A percentile compares a stretch with the other conserved stretches of the same genome.
Evolutionary conservation across 2,888 invertebrate species (phyloP).

Genomic region (Athalia circularis): DNA sequence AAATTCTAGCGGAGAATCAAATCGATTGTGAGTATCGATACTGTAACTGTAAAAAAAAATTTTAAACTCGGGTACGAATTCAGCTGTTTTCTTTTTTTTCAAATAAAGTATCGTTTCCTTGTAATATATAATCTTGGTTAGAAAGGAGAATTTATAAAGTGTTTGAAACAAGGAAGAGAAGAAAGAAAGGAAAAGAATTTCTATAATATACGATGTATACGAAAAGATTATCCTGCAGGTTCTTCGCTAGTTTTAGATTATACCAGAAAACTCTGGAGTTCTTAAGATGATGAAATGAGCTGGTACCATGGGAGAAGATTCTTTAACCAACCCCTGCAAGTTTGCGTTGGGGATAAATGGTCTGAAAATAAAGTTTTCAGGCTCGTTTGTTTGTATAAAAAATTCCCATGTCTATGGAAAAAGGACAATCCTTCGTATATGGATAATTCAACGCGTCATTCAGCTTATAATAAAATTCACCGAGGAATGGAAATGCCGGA

Average conservation of each 20-base stretch:
- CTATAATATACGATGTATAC: constrained; percentile 1
- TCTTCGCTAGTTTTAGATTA: not conserved
- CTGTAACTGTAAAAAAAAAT: not conserved
- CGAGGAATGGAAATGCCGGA: constrained; percentile 47
- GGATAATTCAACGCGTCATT: constrained; percentile 53
- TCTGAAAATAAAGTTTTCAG: constrained; percentile 54
- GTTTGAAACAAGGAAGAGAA: not conserved
- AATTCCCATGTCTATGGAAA: constrained; percentile 61
- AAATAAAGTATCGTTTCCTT: too few species aligned
- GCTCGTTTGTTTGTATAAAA: constrained; percentile 57
- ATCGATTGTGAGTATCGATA: too few species aligned
- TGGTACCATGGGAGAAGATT: not conserved
- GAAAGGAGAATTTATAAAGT: not conserved
- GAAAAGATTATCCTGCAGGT: not conserved
- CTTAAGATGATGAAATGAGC: constrained; percentile 26
- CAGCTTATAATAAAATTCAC: constrained; percentile 59
- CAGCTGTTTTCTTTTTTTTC: too few species aligned
- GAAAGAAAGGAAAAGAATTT: too few species aligned
- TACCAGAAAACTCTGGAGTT: not conserved
- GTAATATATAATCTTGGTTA: constrained; percentile 5
- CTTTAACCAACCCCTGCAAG: not conserved
- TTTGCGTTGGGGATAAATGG: constrained; percentile 51
- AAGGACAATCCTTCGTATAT: constrained; percentile 57
- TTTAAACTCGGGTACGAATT: not conserved
- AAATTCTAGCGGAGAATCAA: not conserved